phyloP scores from a whole-genome alignment of 2,888 invertebrate genomes.

The Uropetala carovei region DNA sequence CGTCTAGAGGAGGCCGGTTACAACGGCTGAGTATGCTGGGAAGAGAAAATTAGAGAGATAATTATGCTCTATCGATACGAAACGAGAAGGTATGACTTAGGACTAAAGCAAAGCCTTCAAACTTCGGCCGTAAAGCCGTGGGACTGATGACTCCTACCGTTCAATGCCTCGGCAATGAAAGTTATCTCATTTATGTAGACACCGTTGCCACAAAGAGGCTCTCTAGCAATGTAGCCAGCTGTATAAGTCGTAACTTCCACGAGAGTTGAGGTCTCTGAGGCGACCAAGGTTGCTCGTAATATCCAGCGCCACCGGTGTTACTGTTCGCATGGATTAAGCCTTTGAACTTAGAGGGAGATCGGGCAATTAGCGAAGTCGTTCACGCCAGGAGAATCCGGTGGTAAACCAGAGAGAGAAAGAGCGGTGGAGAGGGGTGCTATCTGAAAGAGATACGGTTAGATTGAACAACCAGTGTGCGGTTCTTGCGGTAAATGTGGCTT shows the following conservation, averaged over 20 bases:
- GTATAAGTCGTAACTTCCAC: not conserved
- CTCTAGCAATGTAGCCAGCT: not conserved
- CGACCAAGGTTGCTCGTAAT: not conserved
- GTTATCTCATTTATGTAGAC: not conserved
- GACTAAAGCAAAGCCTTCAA: not conserved
- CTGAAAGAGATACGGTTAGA: slow-evolving; percentile 6
- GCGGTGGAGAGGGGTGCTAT: not conserved
- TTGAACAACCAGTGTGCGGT: slow-evolving; percentile 31
- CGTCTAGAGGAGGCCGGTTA: too few relatives aligned
- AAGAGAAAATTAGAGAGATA: not conserved
- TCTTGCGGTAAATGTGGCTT: not conserved
- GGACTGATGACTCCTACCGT: not conserved
- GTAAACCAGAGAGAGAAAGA: slow-evolving; percentile 8
- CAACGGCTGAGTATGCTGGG: too few relatives aligned
- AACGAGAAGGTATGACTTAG: not conserved
- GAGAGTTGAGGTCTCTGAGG: slow-evolving; percentile 2
- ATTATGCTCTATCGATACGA: not conserved
- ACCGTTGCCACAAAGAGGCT: not conserved
- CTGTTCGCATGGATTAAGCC: slow-evolving; percentile 17
- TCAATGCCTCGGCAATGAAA: slow-evolving; percentile 12
- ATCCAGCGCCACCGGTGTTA: slow-evolving; percentile 19
- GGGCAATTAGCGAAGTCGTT: slow-evolving; percentile 8
- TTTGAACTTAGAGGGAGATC: slow-evolving; percentile 8
- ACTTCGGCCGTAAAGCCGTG: not conserved
- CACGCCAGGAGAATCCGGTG: slow-evolving; percentile 14